Conservation (phyloP, 2,888 invertebrate species). For the Melinopterus prodromus region DNA sequence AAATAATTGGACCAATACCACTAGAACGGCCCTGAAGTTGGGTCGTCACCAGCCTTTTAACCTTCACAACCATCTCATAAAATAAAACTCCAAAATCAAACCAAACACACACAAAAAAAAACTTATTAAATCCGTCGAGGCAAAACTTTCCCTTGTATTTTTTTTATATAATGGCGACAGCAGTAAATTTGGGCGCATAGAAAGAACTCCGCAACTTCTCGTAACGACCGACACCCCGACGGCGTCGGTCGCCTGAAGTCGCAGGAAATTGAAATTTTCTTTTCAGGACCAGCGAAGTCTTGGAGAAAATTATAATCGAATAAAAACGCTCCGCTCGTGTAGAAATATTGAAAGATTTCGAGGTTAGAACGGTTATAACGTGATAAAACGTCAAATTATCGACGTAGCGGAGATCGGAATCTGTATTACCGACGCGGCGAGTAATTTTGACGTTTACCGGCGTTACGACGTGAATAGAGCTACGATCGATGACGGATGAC, state of each 20-base stretch:
- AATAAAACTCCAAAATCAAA: neutral
- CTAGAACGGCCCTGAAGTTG: too few relatives aligned
- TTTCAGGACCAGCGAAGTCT: neutral
- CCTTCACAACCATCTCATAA: neutral
- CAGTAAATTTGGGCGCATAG: neutral
- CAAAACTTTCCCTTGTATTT: neutral
- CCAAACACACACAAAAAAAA: neutral
- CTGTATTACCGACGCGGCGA: neutral
- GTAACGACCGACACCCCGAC: neutral
- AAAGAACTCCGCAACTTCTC: neutral
- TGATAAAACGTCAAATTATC: neutral
- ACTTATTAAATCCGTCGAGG: neutral
- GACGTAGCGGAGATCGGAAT: neutral
- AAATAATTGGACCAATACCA: too few relatives aligned
- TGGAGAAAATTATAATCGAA: constrained; percentile 4
- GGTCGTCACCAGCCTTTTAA: too few relatives aligned
- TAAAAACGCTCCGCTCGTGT: neutral
- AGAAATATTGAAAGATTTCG: neutral
- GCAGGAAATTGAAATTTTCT: neutral
- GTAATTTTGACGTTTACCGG: neutral
- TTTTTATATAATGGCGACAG: neutral
- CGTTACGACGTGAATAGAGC: neutral
- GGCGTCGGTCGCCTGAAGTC: neutral
- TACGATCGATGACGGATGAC: too few relatives aligned
- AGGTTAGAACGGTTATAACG: neutral